Evolutionary conservation across 2,797 vertebrate species (phyloP), one percentile per base, ranked within the genome.

Genomic region (Eidolon dupreanum): DNA sequence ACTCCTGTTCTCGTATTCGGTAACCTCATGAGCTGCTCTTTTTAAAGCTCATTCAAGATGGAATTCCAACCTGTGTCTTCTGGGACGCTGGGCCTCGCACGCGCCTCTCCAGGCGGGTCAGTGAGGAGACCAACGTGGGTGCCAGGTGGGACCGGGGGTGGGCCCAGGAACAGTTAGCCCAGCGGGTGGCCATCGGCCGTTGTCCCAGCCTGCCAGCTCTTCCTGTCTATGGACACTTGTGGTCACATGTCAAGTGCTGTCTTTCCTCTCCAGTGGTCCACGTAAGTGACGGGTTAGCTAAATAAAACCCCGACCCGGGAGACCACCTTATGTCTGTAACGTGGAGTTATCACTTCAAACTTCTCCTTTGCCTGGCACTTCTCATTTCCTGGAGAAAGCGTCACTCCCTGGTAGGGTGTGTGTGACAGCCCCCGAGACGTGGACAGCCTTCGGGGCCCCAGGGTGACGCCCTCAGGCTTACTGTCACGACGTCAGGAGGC

Each of bases 71-170:
- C 57, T 20, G 26, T 2, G 5, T 38, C 22, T 78, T 15, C 55
- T 5, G 26, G 31, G 55, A 15, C 13, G 0, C 16, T 0, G 13
- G 66, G 31, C 41, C 19, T 75, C n/a, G 3, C 1, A 0, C 1
- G 36, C 15, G 1, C 6, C 33, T 22, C 24, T 19, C 4, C 26
- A 3, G 88, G 12, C 16, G 43, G 2, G 57, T 57, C n/a, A 0
- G n/a, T 5, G 57, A 6, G 36, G 0, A 11, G 41, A 10, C 1
- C 0, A 1, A 20, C 4, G 22, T 66, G 38, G n/a, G n/a, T 24
- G 16, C 49, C 63, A 20, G 24, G 65, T 6, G 31, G 53, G 55
- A 73, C 31, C 6, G 57, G 59, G 49, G 71, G 17, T 13, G 1
- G 70, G 73, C 20, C 51, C 22, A 2, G 20, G 20, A 63, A 43